phyloP scores from a whole-genome alignment of 2,113 vertebrate species.

The Peromyscus polionotus region DNA sequence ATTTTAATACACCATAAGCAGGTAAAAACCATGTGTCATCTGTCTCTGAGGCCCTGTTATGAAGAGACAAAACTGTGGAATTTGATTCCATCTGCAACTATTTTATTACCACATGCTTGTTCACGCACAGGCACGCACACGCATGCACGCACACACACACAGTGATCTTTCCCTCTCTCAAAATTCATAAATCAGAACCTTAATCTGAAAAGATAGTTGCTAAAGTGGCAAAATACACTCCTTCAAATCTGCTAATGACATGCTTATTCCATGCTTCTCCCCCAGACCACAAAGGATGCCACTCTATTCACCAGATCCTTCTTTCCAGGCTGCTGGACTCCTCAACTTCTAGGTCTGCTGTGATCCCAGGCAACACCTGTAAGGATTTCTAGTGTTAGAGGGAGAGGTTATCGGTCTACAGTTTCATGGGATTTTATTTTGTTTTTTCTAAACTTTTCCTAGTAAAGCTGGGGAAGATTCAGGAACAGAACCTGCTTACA shows the following conservation, averaged over 20 bases:
- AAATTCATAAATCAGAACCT: not conserved
- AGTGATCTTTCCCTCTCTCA: not conserved
- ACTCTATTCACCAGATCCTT: not conserved
- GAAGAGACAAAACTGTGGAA: constrained; percentile 11
- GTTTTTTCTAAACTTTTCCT: not conserved
- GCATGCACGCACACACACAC: not conserved
- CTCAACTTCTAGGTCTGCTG: not conserved
- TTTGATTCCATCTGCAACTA: not conserved
- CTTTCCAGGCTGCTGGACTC: too few relatives aligned
- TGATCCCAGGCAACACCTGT: not conserved
- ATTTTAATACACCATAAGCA: not conserved
- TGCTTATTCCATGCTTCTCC: too few relatives aligned
- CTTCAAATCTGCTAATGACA: not conserved
- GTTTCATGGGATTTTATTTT: not conserved
- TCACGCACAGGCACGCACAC: not conserved
- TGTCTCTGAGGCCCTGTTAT: not conserved
- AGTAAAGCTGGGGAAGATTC: not conserved
- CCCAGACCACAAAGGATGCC: not conserved
- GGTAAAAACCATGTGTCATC: not conserved
- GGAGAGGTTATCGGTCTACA: not conserved
- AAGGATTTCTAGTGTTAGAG: not conserved
- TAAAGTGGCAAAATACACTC: not conserved
- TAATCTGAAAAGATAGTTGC: not conserved
- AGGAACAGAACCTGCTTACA: not conserved
- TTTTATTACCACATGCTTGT: not conserved